These are phyloP conservation scores for Podilymbus podiceps DNA, from an alignment of 2,113 vertebrate genomes.

Conservation along the genomic window DNA sequence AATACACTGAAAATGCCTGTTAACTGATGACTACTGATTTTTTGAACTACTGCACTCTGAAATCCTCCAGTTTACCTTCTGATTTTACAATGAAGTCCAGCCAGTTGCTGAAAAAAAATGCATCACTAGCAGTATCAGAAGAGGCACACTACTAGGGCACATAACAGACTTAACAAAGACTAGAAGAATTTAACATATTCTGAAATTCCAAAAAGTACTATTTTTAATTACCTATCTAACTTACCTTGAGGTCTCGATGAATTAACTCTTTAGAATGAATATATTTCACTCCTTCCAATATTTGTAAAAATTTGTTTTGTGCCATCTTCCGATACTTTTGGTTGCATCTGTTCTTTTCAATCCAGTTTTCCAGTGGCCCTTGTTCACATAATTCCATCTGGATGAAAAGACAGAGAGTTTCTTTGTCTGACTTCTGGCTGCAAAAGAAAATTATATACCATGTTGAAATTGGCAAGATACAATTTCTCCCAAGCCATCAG, in stretches of 20 bases:
- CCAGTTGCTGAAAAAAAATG: neutral
- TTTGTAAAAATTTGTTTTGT: slow-evolving; percentile 69
- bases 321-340: neutral
- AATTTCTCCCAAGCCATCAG: neutral
- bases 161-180: neutral
- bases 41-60: neutral
- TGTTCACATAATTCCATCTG: slow-evolving; percentile 76
- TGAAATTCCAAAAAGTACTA: neutral
- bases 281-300: slow-evolving; percentile 64
- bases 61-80: neutral
- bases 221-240: neutral
- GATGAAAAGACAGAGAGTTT: slow-evolving; percentile 63
- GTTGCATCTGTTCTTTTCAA: fast-evolving
- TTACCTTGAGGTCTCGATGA: slow-evolving; percentile 81
- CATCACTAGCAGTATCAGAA: neutral
- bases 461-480: neutral
- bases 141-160: neutral
- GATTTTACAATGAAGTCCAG: neutral
- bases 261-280: slow-evolving; percentile 70
- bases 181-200: neutral
- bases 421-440: neutral
- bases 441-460: neutral
- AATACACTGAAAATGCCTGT: neutral
- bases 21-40: neutral
- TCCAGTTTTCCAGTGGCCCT: slow-evolving; percentile 66